These are phyloP conservation scores for Drosophila macrospina DNA, from an alignment of 2,888 invertebrate genomes.

Conservation along the genomic window DNA sequence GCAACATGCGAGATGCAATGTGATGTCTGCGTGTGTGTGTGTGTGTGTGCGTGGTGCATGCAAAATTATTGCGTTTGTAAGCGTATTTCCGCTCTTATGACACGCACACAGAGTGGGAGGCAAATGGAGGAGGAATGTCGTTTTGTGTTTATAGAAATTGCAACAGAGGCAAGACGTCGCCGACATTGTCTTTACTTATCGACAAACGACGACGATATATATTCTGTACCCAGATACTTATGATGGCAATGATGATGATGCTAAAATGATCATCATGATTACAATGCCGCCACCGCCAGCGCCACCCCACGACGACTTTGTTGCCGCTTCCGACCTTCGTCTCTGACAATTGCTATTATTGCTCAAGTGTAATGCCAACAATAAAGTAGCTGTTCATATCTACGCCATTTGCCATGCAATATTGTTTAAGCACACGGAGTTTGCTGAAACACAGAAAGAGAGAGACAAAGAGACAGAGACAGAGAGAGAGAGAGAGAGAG, in stretches of 20 bases:
- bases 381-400: conserved; percentile 73
- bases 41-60: conserved; percentile 15
- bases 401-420: conserved; percentile 72
- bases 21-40: background rate
- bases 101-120: conserved; percentile 27
- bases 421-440: conserved; percentile 58
- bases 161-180: conserved; percentile 43
- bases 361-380: conserved; percentile 72
- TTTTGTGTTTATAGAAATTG: conserved; percentile 64
- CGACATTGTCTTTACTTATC: conserved; percentile 57
- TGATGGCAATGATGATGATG: conserved; percentile 19
- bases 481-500: background rate
- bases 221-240: conserved; percentile 33
- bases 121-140: conserved; percentile 7
- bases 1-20: conserved; percentile 58
- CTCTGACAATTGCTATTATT: conserved; percentile 65
- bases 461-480: background rate
- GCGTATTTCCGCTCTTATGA: conserved; percentile 65
- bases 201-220: conserved; percentile 51
- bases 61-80: conserved; percentile 66
- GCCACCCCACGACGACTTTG: conserved; percentile 26
- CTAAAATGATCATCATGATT: conserved; percentile 51
- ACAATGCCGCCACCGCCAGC: conserved; percentile 31
- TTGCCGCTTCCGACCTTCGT: conserved; percentile 7
- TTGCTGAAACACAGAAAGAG: too few species aligned